Conservation (phyloP, 2,888 invertebrate species). For the Drosophila crucigera region DNA sequence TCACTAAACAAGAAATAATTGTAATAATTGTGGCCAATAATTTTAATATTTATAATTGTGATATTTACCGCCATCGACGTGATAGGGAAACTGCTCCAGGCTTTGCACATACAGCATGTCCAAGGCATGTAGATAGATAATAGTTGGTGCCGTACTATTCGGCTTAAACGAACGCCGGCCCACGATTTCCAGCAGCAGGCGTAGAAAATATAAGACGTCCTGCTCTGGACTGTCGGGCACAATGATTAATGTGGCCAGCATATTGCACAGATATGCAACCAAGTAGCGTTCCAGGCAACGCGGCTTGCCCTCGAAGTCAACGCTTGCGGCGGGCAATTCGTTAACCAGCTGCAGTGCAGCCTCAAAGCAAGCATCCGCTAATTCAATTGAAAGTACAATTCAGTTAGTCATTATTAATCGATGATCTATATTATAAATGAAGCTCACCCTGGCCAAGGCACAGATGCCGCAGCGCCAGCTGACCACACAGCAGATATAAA, state of each 20-base stretch:
- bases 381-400: conserved; percentile 69
- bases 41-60: background rate
- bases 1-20: conserved; percentile 86
- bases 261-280: conserved; percentile 90
- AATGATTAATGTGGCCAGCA: conserved; percentile 92
- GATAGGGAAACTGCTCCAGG: conserved; percentile 94
- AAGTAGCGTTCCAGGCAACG: conserved; percentile 91
- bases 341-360: conserved; percentile 92
- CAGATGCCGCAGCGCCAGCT: conserved; percentile 94
- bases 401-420: background rate
- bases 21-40: background rate
- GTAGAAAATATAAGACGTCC: conserved; percentile 92
- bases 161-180: conserved; percentile 91
- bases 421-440: accelerated
- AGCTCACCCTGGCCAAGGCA: conserved; percentile 94
- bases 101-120: conserved; percentile 92
- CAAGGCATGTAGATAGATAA: conserved; percentile 91
- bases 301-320: conserved; percentile 91
- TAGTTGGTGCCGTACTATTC: conserved; percentile 88
- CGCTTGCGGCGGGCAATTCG: conserved; percentile 90
- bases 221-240: conserved; percentile 96
- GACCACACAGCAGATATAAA: conserved; percentile 94
- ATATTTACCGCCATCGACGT: conserved; percentile 89
- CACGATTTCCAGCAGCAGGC: conserved; percentile 92
- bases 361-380: conserved; percentile 97